Base-by-base conservation (phyloP, 2,797 vertebrate genomes). In the Darevskia mixta region DNA sequence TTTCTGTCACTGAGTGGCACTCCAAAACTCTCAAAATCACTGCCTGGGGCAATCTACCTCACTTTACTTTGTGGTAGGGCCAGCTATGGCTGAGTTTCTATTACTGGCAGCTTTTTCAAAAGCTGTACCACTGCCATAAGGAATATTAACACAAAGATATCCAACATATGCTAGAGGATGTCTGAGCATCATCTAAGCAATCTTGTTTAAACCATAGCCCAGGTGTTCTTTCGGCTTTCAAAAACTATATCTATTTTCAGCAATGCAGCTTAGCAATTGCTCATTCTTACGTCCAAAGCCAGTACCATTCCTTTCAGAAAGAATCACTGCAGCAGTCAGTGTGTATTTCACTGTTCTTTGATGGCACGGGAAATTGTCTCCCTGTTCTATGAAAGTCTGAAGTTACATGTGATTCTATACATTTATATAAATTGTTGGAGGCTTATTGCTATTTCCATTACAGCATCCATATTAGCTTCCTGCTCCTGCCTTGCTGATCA, bases 201-300 rank as follows among this genome's bases (percentile, higher is more conserved):
- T 61, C 32, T 79, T 72, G 8, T 43, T 61, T 41, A 41, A 85
- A 79, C 38, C 35, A 64, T 27, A 76, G 38, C 32, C 27, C 38
- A 71, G 38, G 15, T 78, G 32, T 20, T 73, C 10, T 76, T 78
- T 76, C 71, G 61, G 71, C 9, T n/a, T 45, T 35, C 80, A 73
- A 72, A 77, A 86, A 8, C 35, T 43, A 45, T 77, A 82, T 25
- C 35, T 67, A 29, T 82, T 82, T 78, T 86, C 23, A 82, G 69
- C 17, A 77, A 13, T 61, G 29, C 23, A 82, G 77, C 8, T 29
- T 27, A 35, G 72, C 29, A 58, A 77, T 18, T 58, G 6, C 27
- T 69, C 64, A 75, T 79, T 69, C 27, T 69, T 72, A 41, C 72
- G 41, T 78, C 64, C 61, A 86, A 78, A 49, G 5, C 23, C n/a